Evolutionary conservation across 1,140 invertebrate genomes (phyloP).

Genomic region (Marisa cornuarietis): DNA sequence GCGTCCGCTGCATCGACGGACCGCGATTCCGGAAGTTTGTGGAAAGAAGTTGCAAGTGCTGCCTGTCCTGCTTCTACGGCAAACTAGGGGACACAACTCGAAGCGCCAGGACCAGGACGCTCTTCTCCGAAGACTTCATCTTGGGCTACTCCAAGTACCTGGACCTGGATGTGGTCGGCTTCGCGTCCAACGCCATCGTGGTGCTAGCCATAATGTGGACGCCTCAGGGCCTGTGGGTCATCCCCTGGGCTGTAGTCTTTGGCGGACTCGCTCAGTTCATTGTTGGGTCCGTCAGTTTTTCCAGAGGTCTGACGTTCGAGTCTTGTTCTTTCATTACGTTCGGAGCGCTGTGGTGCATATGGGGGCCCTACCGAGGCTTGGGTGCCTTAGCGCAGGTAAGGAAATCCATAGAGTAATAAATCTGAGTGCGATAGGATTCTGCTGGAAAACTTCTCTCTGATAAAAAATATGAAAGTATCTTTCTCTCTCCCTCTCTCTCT

Average conservation of each 20-base stretch:
- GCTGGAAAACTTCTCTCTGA: too few species aligned
- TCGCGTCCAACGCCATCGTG: slow-evolving; percentile 43
- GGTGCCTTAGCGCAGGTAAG: slow-evolving; percentile 26
- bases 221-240: slow-evolving; percentile 27
- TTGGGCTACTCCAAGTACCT: slow-evolving; percentile 38
- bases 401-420: neutral
- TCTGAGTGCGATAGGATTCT: too few species aligned
- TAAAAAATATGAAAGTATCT: too few species aligned
- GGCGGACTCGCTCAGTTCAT: slow-evolving; percentile 44
- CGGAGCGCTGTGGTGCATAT: slow-evolving; percentile 48
- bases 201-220: slow-evolving; percentile 41
- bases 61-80: slow-evolving; percentile 26
- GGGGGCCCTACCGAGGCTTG: slow-evolving; percentile 42
- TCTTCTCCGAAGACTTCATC: slow-evolving; percentile 37
- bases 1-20: slow-evolving; percentile 23
- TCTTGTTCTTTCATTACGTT: slow-evolving; percentile 46
- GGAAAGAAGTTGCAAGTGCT: slow-evolving; percentile 19
- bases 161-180: slow-evolving; percentile 44
- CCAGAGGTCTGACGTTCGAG: slow-evolving; percentile 50
- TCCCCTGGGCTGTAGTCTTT: slow-evolving; percentile 44
- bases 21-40: slow-evolving; percentile 15
- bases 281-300: slow-evolving; percentile 46
- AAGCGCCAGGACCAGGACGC: neutral
- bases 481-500: too few species aligned
- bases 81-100: slow-evolving; percentile 5